phyloP scores from a whole-genome alignment of 2,888 invertebrate species.

The Uropetala carovei region DNA sequence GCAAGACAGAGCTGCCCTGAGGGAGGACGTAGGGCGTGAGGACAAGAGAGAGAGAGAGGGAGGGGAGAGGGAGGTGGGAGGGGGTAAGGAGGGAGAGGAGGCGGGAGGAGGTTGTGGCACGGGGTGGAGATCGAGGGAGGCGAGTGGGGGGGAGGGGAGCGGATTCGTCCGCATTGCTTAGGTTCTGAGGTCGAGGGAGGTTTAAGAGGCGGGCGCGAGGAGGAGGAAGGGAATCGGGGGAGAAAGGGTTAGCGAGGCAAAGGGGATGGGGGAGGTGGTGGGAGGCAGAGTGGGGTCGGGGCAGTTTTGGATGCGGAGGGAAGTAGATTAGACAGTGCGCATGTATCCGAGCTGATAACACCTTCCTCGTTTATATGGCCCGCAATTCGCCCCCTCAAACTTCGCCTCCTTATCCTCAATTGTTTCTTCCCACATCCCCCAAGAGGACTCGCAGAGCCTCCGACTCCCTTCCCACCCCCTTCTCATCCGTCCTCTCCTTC shows the following conservation, averaged over 20 bases:
- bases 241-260: background rate
- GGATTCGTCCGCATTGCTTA: slow-evolving; percentile 51
- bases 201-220: background rate
- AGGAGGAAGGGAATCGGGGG: background rate
- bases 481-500: background rate
- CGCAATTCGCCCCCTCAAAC: slow-evolving; percentile 64
- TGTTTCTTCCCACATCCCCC: slow-evolving; percentile 59
- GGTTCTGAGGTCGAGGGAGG: slow-evolving; percentile 13
- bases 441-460: slow-evolving; percentile 22
- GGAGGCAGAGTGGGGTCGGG: slow-evolving; percentile 50
- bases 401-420: slow-evolving; percentile 64
- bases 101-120: background rate
- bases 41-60: background rate
- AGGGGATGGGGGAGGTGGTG: background rate
- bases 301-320: slow-evolving; percentile 23
- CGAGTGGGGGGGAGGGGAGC: background rate
- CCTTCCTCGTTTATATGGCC: slow-evolving; percentile 63
- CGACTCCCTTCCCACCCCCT: background rate
- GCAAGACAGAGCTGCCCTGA: background rate
- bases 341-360: slow-evolving; percentile 64
- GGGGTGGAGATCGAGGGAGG: background rate
- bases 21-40: background rate
- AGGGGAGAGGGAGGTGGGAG: background rate
- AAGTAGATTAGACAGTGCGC: slow-evolving; percentile 63
- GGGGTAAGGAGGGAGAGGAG: background rate